Conservation (phyloP, 2,113 vertebrate species). For the Chunga burmeisteri region DNA sequence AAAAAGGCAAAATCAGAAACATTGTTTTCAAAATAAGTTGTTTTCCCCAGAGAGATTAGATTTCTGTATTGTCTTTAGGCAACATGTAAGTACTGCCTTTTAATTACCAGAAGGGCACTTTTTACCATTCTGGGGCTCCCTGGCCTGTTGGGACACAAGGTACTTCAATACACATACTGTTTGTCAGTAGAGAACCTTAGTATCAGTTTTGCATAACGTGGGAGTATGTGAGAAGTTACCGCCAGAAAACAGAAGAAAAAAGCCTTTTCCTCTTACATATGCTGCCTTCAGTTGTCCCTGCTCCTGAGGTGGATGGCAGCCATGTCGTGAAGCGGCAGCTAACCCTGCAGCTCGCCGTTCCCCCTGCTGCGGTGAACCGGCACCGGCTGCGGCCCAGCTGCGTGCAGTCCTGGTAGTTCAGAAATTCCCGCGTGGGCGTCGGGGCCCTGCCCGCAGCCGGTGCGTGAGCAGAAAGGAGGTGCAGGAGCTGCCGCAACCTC, state of each 20-base stretch:
- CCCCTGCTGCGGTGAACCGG: background rate
- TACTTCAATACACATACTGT: background rate
- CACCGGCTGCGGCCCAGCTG: background rate
- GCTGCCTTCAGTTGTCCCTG: background rate
- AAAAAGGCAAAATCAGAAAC: background rate
- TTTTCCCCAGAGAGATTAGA: background rate
- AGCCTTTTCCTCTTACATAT: background rate
- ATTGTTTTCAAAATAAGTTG: background rate
- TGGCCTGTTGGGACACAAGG: background rate
- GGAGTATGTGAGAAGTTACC: background rate
- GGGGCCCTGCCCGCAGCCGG: background rate
- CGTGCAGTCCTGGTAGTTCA: background rate
- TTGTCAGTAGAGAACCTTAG: background rate
- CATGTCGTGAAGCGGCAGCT: background rate
- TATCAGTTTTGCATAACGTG: background rate
- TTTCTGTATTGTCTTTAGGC: background rate
- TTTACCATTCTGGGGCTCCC: background rate
- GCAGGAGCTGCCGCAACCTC: background rate
- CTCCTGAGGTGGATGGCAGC: background rate
- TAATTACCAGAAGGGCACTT: background rate
- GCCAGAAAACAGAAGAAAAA: background rate
- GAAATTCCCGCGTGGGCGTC: background rate
- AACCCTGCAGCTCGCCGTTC: background rate
- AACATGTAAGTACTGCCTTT: background rate
- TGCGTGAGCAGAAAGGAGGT: background rate